Conservation (phyloP, 2,888 invertebrate species). For the Hirtodrosophila duncani region DNA sequence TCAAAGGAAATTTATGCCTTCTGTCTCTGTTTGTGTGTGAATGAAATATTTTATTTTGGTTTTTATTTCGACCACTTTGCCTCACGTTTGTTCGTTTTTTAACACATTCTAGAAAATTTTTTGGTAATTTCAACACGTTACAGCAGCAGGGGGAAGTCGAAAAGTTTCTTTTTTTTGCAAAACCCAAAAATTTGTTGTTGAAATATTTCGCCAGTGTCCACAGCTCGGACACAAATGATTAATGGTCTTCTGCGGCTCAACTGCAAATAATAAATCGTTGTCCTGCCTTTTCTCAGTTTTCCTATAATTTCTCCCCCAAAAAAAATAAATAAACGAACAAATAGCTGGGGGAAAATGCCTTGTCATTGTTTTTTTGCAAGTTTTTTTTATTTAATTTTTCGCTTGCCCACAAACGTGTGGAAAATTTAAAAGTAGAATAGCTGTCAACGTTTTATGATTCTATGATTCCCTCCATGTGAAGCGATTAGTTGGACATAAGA, state of each 20-base stretch:
- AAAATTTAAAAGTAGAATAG: constrained; percentile 47
- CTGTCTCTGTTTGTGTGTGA: constrained; percentile 54
- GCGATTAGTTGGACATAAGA: no score
- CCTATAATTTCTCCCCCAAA: constrained; percentile 14
- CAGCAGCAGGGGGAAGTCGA: constrained; percentile 26
- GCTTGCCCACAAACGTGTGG: constrained; percentile 40
- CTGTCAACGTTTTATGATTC: no score
- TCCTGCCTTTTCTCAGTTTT: constrained; percentile 13
- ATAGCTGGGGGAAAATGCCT: constrained; percentile 33
- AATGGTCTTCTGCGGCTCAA: constrained; percentile 44
- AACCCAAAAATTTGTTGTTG: constrained; percentile 37
- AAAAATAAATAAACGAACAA: constrained; percentile 16
- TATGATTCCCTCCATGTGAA: no score
- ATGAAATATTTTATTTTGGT: constrained; percentile 68
- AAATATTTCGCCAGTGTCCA: constrained; percentile 61
- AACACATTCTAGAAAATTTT: constrained; percentile 55
- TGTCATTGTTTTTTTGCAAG: constrained; percentile 61
- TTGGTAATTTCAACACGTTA: constrained; percentile 73
- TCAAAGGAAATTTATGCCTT: constrained; percentile 70
- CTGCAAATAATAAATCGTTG: constrained; percentile 66
- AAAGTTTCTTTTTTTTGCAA: constrained; percentile 43
- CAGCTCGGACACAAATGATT: constrained; percentile 66
- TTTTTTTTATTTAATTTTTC: constrained; percentile 49
- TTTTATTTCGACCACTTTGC: constrained; percentile 9
- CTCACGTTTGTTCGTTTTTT: constrained; percentile 42